These are phyloP conservation scores for Merluccius polli DNA, from an alignment of 2,797 vertebrate genomes.

Conservation along the genomic window DNA sequence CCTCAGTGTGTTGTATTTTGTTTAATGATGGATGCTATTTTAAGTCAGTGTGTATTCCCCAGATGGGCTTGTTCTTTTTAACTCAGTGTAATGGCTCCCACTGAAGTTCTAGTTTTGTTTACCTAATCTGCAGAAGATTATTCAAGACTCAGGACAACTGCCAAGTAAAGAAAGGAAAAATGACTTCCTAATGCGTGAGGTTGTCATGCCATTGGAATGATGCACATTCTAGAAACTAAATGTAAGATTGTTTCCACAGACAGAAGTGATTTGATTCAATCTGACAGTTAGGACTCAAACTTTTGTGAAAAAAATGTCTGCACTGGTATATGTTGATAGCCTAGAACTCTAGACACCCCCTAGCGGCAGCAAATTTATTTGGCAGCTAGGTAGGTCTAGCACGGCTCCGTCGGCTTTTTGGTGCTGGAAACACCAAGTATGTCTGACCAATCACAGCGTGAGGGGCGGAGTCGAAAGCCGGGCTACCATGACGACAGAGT, in stretches of 20 bases:
- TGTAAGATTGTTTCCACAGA: background rate
- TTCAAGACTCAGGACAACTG: slow-evolving; percentile 31
- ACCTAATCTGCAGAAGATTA: slow-evolving; percentile 51
- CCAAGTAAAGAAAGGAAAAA: slow-evolving; percentile 38
- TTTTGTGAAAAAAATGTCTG: background rate
- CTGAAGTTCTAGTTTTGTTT: slow-evolving; percentile 49
- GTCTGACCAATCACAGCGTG: no score
- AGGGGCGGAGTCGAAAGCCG: no score
- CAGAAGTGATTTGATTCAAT: background rate
- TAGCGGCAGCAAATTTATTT: no score
- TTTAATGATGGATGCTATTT: background rate
- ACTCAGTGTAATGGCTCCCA: slow-evolving; percentile 30
- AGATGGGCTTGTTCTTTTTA: background rate
- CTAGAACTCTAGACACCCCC: no score
- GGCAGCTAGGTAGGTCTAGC: no score
- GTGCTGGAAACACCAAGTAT: no score
- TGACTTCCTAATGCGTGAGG: slow-evolving; percentile 5
- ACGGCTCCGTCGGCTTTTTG: no score
- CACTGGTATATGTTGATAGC: background rate
- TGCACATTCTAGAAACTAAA: slow-evolving; percentile 18
- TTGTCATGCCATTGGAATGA: slow-evolving; percentile 19
- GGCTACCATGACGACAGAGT: no score
- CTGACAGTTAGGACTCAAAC: background rate
- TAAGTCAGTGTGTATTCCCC: background rate
- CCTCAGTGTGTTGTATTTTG: background rate